phyloP scores from a whole-genome alignment of 2,797 vertebrate species.

The Hybognathus amarus region DNA sequence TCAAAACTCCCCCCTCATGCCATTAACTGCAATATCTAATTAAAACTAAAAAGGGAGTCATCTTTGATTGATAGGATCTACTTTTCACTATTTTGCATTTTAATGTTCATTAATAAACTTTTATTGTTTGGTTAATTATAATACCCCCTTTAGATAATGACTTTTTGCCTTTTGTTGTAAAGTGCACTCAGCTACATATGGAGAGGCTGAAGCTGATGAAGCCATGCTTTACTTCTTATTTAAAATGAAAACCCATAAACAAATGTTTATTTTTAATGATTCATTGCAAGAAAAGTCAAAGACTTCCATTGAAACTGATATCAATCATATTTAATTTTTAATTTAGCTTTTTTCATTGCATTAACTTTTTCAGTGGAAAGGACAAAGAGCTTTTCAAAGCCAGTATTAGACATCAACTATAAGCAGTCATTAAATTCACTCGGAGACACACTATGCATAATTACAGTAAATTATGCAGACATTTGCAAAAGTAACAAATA shows the following conservation, averaged over 20 bases:
- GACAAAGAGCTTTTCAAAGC: constrained; percentile 20
- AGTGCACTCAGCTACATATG: constrained; percentile 72
- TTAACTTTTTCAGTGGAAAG: constrained; percentile 13
- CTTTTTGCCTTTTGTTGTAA: constrained; percentile 73
- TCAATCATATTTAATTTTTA: constrained; percentile 15
- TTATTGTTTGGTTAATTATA: constrained; percentile 99
- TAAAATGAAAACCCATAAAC: constrained; percentile 39
- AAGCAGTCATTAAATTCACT: constrained; percentile 10
- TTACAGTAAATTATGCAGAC: constrained; percentile 6
- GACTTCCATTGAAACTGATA: constrained; percentile 45
- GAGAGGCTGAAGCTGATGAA: constrained; percentile 52
- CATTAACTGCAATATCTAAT: constrained; percentile 98
- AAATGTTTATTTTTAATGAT: constrained; percentile 35
- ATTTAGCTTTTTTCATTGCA: constrained; percentile 22
- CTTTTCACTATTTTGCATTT: constrained; percentile 95
- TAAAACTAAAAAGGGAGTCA: constrained; percentile 97
- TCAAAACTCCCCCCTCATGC: constrained; percentile 90
- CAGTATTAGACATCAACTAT: constrained; percentile 13
- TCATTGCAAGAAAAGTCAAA: constrained; percentile 18
- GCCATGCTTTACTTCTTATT: constrained; percentile 31
- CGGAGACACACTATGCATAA: not conserved
- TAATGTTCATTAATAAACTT: constrained; percentile 99
- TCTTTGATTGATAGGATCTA: constrained; percentile 93
- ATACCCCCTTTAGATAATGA: constrained; percentile 89
- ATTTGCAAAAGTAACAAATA: not conserved